phyloP scores from a whole-genome alignment of 1,140 invertebrate genomes.

The Drosophila triauraria region DNA sequence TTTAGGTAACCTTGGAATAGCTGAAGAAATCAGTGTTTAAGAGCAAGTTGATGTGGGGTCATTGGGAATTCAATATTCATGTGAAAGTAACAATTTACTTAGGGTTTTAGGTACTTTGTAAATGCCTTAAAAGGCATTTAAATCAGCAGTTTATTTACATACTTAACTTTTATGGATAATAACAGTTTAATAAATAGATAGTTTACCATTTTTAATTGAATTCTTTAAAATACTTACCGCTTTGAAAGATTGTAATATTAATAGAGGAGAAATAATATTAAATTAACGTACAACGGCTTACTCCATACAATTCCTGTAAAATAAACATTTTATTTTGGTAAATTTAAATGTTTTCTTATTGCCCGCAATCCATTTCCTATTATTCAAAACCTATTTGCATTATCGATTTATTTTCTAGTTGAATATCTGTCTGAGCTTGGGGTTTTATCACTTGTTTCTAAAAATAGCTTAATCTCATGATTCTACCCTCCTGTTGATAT shows the following conservation, averaged over 20 bases:
- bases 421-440: not conserved
- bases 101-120: too few relatives aligned
- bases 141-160: too few relatives aligned
- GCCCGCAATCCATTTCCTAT: too few relatives aligned
- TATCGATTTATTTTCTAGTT: not conserved
- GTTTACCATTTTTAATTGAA: not conserved
- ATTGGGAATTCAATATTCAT: conserved; percentile 57
- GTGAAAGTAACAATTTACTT: conserved; percentile 23
- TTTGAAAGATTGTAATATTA: not conserved
- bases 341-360: too few relatives aligned
- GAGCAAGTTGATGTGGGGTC: conserved; percentile 44
- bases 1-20: conserved; percentile 4
- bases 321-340: not conserved
- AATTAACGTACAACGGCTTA: too few relatives aligned
- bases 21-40: conserved; percentile 46
- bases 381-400: not conserved
- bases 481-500: not conserved
- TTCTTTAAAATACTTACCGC: not conserved
- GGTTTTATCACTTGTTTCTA: too few relatives aligned
- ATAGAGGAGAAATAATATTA: not conserved
- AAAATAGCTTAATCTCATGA: conserved; percentile 23
- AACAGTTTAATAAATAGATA: not conserved
- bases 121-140: not conserved
- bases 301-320: too few relatives aligned
- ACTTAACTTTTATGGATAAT: not conserved